A percentile compares a stretch with the other conserved stretches of the same genome.
phyloP scores from a whole-genome alignment of 2,113 vertebrate genomes.

The Amphilophus citrinellus region DNA sequence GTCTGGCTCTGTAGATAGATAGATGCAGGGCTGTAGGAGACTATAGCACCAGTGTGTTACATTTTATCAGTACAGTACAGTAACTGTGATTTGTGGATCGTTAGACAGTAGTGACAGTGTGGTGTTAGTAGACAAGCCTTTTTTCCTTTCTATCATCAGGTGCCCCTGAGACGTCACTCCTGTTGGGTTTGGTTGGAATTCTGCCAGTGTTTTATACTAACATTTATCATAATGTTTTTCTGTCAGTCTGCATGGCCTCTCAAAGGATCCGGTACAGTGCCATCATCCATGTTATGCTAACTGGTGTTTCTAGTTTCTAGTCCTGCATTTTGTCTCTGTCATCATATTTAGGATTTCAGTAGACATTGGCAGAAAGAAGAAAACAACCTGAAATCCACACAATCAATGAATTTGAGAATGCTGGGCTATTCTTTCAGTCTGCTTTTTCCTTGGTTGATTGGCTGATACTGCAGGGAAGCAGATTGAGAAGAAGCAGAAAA shows the following conservation, averaged over 20 bases:
- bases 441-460: no score
- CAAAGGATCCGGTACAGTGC: neutral
- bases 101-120: constrained; percentile 36
- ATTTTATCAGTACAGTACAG: constrained; percentile 42
- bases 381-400: no score
- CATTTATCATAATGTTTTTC: neutral
- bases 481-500: no score
- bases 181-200: constrained; percentile 32
- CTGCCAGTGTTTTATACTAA: neutral
- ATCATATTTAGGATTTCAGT: neutral
- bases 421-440: no score
- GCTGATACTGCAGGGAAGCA: no score
- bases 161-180: constrained; percentile 16
- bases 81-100: constrained; percentile 42
- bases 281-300: neutral
- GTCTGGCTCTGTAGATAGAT: constrained; percentile 22
- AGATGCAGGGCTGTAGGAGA: constrained; percentile 22
- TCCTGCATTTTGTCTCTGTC: neutral
- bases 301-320: neutral
- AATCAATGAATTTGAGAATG: no score
- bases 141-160: constrained; percentile 46
- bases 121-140: constrained; percentile 51
- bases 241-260: neutral
- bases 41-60: constrained; percentile 47
- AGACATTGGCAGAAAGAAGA: neutral